Evolutionary conservation across 2,888 invertebrate species (phyloP), one percentile per base, ranked within the genome.

Genomic region (Incurvaria masculella): DNA sequence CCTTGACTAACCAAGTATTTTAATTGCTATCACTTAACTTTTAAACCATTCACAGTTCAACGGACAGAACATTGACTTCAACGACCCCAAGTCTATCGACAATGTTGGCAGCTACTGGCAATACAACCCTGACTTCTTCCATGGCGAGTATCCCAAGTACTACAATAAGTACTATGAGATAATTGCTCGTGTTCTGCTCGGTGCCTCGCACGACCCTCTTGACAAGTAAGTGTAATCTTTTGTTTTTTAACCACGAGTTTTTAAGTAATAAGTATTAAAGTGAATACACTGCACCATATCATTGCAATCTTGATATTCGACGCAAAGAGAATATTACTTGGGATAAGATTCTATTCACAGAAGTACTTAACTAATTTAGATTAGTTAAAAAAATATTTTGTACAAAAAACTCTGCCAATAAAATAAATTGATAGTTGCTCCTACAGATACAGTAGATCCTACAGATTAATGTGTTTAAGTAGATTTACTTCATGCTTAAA

Each of bases 161-260:
- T 68, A 66, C 59, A 64, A 68, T 53, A 82, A 81, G 57, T 83
- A 84, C n/a, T 80, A 82, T 51, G 81, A 83, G 63, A 75, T 81
- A 50, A 69, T 81, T 21, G 81, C 81, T 52, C 75, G 80, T 51
- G 72, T 74, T 50, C 60, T 76, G 1, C 64, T 78, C 19, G 57
- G 69, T 23, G 72, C 57, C 16, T 60, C 63, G 49, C 66, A 66
- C 49, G 53, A 59, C n/a, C 59, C 59, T 20, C 47, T 52, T 40
- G 59, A 66, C 48, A 60, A 65, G 71, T 71, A 53, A 59, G 65
- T 62, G 17, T 33, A 14, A n/a, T n/a, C n/a, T n/a, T n/a, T n/a
- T n/a, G n/a, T n/a, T n/a, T n/a, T 38, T 14, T 39, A 17, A 17
- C 16, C 18, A 17, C 18, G n/a, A 8, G 5, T 39, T 39, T 14